Conservation (phyloP, 1,140 invertebrate genomes). For the Brachionus rubens region DNA sequence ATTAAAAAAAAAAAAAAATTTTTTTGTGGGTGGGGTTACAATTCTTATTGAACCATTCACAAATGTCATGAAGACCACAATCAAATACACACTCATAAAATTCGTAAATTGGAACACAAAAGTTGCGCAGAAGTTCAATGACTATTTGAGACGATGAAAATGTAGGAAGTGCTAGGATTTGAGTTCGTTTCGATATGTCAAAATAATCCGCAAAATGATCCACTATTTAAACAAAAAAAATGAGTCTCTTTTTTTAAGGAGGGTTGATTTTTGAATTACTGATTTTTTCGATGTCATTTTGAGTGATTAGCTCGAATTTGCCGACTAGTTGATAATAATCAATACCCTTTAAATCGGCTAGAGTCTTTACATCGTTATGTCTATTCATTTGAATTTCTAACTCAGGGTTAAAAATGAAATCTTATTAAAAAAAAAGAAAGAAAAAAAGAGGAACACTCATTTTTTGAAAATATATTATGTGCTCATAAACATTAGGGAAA, state of each 20-base stretch:
- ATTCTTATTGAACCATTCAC: neutral
- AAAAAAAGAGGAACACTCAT: slow-evolving; percentile 1
- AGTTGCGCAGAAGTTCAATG: neutral
- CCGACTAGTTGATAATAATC: neutral
- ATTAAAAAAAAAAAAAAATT: neutral
- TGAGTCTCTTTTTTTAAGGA: neutral
- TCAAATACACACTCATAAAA: neutral
- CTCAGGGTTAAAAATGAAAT: neutral
- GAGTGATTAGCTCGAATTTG: neutral
- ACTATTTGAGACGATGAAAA: neutral
- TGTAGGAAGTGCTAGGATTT: neutral
- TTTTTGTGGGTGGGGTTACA: neutral
- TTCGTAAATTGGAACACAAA: neutral
- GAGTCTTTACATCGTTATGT: neutral
- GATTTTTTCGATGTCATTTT: slow-evolving; percentile 12
- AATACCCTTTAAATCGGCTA: neutral
- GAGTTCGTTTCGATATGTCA: neutral
- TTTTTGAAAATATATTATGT: neutral
- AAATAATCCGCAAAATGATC: slow-evolving; percentile 3
- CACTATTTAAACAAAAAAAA: neutral
- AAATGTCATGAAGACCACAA: neutral
- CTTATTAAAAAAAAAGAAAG: neutral
- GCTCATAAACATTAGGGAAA: neutral
- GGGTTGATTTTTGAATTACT: neutral
- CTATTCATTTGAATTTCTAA: neutral